A percentile compares a stretch with the other conserved stretches of the same genome.
Evolutionary conservation across 2,888 invertebrate species (phyloP).

Genomic region (Andrena marginata): DNA sequence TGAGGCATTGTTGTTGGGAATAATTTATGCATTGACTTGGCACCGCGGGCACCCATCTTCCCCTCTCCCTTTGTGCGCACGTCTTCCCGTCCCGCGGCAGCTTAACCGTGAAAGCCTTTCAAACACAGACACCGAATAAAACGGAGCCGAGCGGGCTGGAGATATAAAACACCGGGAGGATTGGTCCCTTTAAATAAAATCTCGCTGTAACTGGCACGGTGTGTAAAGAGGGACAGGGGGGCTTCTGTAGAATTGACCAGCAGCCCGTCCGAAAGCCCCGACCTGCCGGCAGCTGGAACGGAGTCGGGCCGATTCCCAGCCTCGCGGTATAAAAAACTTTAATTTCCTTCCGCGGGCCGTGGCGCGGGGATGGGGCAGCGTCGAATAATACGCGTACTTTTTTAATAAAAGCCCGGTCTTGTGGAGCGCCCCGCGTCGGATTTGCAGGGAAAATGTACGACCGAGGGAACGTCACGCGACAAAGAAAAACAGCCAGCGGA

Average conservation of each 20-base stretch:
- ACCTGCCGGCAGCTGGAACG: neutral
- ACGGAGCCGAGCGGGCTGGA: neutral
- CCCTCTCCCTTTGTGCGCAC: neutral
- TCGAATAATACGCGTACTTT: neutral
- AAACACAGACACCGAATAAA: neutral
- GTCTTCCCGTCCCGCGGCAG: neutral
- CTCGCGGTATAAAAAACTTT: neutral
- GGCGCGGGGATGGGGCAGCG: no score
- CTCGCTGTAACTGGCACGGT: neutral
- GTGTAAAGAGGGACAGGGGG: neutral
- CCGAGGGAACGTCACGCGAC: neutral
- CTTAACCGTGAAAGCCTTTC: conserved; percentile 18
- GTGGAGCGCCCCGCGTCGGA: neutral
- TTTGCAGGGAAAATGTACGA: neutral
- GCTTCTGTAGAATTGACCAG: conserved; percentile 3
- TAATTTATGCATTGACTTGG: conserved; percentile 18
- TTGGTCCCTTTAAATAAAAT: conserved; percentile 17
- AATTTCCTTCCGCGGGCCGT: neutral
- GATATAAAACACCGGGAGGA: neutral
- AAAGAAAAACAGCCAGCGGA: neutral
- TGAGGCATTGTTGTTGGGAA: neutral
- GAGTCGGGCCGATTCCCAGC: neutral
- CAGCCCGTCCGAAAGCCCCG: neutral
- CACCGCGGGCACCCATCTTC: neutral
- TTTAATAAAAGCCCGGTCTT: conserved; percentile 9